Evolutionary conservation across 2,113 vertebrate species (phyloP), one percentile per base, ranked within the genome.

Genomic region (Heterochromis multidens): DNA sequence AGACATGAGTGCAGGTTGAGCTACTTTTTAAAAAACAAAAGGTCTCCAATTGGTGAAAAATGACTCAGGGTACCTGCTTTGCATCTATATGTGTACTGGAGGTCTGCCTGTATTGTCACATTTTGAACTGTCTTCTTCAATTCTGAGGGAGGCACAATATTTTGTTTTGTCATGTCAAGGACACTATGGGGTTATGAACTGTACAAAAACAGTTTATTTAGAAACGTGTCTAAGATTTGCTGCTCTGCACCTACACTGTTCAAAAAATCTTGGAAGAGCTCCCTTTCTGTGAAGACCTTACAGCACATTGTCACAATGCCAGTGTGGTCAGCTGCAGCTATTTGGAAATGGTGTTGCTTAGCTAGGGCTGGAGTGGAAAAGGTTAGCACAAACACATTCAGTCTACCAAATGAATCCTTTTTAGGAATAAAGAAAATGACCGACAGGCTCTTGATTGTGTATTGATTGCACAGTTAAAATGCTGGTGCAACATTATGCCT

Each of bases 381-480:
- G 3, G 29, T 57, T 57, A 54, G 31, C 2, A 21, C 14, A 17
- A 60, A 83, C 14, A 12, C 58, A 77, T 52, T 31, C 29, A 33
- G 29, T 23, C 21, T 11, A 10, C 16, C 3, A 49, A 33, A 23
- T 35, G 13, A 67, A 80, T 59, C 9, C 3, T 17, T 33, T 78
- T 67, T 57, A 35, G n/a, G 29, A 76, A 76, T 78, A 37, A 27
- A 87, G n/a, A 86, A 29, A 80, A 58, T 31, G 27, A 83, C 40
- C 6, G 3, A 13, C 31, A 77, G 35, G 31, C 59, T 76, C 31
- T 37, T 89, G 85, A 90, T 93, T 90, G 70, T 46, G 40, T 87
- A 91, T 92, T 37, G 87, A 88, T 88, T 77, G 12, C 16, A 21
- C 67, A 84, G 23, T 37, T 21, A 80, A 84, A 83, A 58, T 25